phyloP scores from a whole-genome alignment of 2,113 vertebrate species.

The Aramus guarauna region DNA sequence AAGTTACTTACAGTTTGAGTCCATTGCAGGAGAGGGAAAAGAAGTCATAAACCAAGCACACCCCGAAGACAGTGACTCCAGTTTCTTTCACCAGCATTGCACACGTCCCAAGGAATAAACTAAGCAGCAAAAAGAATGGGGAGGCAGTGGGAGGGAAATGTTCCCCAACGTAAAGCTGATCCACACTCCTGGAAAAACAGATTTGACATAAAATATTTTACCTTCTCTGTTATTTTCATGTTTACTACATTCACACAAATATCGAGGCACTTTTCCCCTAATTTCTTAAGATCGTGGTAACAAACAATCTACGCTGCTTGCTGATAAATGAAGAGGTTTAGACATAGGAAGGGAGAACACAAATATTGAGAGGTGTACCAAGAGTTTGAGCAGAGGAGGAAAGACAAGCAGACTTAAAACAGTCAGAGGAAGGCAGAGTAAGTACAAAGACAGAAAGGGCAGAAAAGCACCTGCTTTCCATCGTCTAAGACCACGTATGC shows the following conservation, averaged over 20 bases:
- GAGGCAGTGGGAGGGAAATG: conserved; percentile 80
- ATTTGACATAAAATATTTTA: not conserved
- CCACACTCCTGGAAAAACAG: conserved; percentile 85
- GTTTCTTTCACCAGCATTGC: conserved; percentile 99
- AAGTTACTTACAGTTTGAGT: conserved; percentile 79
- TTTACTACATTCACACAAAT: not conserved
- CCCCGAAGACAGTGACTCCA: conserved; percentile 92
- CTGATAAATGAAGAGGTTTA: not conserved
- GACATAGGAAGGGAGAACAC: not conserved
- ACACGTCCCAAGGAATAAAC: conserved; percentile 89
- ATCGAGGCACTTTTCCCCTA: not conserved
- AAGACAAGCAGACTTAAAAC: not conserved
- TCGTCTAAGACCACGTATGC: not conserved
- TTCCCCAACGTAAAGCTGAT: conserved; percentile 67
- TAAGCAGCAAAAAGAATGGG: conserved; percentile 78
- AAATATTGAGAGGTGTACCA: not conserved
- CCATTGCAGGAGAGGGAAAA: conserved; percentile 83
- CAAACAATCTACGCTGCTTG: not conserved
- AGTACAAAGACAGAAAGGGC: not conserved
- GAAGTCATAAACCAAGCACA: conserved; percentile 90
- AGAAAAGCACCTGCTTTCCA: not conserved
- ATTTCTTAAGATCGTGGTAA: not conserved
- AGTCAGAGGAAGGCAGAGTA: not conserved
- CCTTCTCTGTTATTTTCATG: not conserved
- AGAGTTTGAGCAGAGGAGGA: not conserved